Evolutionary conservation across 2,888 invertebrate species (phyloP).

Genomic region (Idaea aversata): DNA sequence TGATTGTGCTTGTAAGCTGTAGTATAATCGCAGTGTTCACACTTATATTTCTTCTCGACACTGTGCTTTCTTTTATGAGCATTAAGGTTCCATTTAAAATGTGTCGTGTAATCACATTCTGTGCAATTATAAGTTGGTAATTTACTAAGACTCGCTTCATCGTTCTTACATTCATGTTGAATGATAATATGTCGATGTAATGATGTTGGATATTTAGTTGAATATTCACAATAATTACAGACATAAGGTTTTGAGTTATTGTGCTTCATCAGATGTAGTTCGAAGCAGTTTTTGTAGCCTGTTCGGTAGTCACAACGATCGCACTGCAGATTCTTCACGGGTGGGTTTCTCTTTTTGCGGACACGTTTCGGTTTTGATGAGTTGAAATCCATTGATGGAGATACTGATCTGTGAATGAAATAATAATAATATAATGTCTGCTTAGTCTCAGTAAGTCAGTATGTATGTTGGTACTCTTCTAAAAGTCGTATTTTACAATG

Average conservation of each 20-base stretch:
- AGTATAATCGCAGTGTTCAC: constrained; percentile 36
- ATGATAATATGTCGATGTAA: constrained; percentile 47
- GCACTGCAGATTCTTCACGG: constrained; percentile 36
- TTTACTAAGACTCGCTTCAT: constrained; percentile 6
- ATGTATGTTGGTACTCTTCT: too few relatives aligned
- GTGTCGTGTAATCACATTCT: constrained; percentile 28
- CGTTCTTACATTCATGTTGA: constrained; percentile 39
- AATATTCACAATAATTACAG: constrained; percentile 47
- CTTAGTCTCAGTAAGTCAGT: too few relatives aligned
- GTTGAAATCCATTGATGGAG: neutral
- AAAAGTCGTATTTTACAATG: too few relatives aligned
- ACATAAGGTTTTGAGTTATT: constrained; percentile 37
- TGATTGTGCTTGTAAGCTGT: constrained; percentile 44
- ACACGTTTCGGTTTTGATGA: constrained; percentile 3
- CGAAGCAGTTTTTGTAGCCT: constrained; percentile 46
- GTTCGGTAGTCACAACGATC: constrained; percentile 51
- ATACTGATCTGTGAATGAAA: neutral
- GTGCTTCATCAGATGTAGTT: constrained; percentile 46
- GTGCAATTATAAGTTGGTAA: constrained; percentile 22
- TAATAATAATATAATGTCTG: too few relatives aligned
- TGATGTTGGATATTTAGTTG: constrained; percentile 48
- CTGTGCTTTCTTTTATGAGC: constrained; percentile 36
- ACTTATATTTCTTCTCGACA: constrained; percentile 41
- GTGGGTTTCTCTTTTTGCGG: constrained; percentile 13
- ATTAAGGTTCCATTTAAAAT: constrained; percentile 38